Conservation (phyloP, 2,888 invertebrate species). For the Diplazon laetatorius region DNA sequence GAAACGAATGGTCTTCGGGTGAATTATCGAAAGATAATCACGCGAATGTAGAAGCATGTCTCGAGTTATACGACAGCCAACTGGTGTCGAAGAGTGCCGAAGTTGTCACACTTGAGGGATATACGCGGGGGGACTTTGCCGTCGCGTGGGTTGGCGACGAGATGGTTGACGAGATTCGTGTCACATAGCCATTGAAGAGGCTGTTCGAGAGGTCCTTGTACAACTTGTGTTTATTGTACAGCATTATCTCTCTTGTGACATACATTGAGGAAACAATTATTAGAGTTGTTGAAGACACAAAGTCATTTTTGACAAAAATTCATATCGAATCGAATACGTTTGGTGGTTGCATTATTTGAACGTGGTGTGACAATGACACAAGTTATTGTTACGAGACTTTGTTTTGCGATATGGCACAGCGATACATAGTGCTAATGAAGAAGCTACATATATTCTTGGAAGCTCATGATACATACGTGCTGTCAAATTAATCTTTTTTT, state of each 20-base stretch:
- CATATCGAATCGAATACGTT: too few species aligned
- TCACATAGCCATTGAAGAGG: conserved; percentile 70
- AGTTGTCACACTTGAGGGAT: conserved; percentile 5
- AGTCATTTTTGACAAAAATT: too few species aligned
- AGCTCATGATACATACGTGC: too few species aligned
- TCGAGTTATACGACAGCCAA: conserved; percentile 72
- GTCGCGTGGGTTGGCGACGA: conserved; percentile 12
- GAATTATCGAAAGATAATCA: conserved; percentile 31
- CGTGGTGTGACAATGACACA: too few species aligned
- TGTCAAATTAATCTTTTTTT: too few species aligned
- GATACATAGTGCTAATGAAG: too few species aligned
- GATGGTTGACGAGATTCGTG: conserved; percentile 56
- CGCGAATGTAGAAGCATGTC: conserved; percentile 70
- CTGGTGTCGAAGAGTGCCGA: conserved; percentile 61
- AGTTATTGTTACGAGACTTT: too few species aligned
- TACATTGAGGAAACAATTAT: too few species aligned
- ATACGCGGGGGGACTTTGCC: conserved; percentile 16
- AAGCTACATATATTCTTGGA: too few species aligned
- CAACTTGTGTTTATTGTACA: conserved; percentile 43
- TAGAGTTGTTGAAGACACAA: too few species aligned
- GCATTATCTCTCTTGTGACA: conserved; percentile 33
- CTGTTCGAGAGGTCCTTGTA: conserved; percentile 69
- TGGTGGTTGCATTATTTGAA: too few species aligned
- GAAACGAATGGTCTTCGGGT: not conserved
- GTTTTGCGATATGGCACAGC: not conserved